These are phyloP conservation scores for Drosophila aldrichi DNA, from an alignment of 2,888 invertebrate genomes.

Conservation along the genomic window DNA sequence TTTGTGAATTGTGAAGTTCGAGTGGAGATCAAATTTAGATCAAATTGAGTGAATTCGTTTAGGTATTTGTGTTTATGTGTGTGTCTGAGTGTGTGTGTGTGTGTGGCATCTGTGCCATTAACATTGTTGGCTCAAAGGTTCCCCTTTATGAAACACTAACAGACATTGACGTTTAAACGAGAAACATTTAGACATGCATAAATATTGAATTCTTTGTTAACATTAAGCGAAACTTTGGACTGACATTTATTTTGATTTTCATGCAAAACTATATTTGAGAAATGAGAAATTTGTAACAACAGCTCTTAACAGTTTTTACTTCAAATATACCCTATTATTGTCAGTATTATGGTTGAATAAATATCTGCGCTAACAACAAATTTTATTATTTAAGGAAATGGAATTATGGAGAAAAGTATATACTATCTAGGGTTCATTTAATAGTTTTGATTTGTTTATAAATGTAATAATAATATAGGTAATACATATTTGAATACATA, in stretches of 20 bases:
- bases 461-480: no score
- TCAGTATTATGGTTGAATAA: not conserved
- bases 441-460: no score
- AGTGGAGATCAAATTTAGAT: constrained; percentile 3
- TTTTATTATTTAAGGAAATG: not conserved
- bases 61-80: no score
- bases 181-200: constrained; percentile 4
- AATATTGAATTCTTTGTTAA: not conserved
- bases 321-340: not conserved
- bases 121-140: constrained; percentile 4
- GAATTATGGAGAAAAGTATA: not conserved
- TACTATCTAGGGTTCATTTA: not conserved
- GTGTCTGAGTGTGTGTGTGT: not conserved
- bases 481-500: no score
- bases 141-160: not conserved
- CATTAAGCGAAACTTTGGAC: not conserved
- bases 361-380: not conserved
- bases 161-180: not conserved
- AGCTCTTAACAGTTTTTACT: not conserved
- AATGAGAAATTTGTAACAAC: not conserved
- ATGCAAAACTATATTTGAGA: not conserved
- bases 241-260: not conserved
- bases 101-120: not conserved
- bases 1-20: constrained; percentile 15
- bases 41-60: constrained; percentile 4